Base-by-base conservation (phyloP, 1,140 invertebrate genomes). In the Ericerus pela region DNA sequence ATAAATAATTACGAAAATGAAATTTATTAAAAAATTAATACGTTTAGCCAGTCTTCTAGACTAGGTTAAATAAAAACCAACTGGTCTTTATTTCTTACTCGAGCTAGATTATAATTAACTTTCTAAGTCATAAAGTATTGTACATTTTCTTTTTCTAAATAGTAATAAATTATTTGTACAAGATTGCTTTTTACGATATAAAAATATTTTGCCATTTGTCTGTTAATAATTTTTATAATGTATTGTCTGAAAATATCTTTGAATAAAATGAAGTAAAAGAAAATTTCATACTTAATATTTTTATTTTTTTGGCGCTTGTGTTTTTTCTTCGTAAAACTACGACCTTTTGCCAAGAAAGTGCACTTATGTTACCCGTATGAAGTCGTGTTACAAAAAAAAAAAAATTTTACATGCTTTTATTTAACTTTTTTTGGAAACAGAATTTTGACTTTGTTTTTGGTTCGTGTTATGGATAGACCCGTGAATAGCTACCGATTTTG, bases 181-280 rank as follows among this genome's bases (percentile, higher is more conserved):
- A 47, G 41, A 47, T 22, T 47, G 41, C 41, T 47, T 47, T 47
- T 47, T 47, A 47, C 41, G 41, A 47, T 18, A 24, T 24, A 24
- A 47, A 47, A 47, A 47, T 47, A 47, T 47, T 47, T 47, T 47
- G 41, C 41, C 41, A 47, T 47, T 47, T 47, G 41, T 47, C 41
- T 47, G 41, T 47, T 47, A 47, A 47, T 47, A 47, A 47, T 47
- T 47, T 47, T 47, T 47, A 47, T 47, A 47, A 47, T 47, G 41
- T 47, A 47, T 47, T 47, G 41, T 47, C 41, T 47, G 26, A 47
- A 47, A 47, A 47, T 47, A 47, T 47, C 41, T 47, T 47, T 47
- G 41, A 47, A 47, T 47, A 47, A 47, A 47, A 47, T 24, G 26
- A 47, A 47, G 8, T 47, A 47, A 47, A 47, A 24, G 41, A 47